Evolutionary conservation across 2,888 invertebrate genomes (phyloP).

Genomic region (Choristoneura rosaceana): DNA sequence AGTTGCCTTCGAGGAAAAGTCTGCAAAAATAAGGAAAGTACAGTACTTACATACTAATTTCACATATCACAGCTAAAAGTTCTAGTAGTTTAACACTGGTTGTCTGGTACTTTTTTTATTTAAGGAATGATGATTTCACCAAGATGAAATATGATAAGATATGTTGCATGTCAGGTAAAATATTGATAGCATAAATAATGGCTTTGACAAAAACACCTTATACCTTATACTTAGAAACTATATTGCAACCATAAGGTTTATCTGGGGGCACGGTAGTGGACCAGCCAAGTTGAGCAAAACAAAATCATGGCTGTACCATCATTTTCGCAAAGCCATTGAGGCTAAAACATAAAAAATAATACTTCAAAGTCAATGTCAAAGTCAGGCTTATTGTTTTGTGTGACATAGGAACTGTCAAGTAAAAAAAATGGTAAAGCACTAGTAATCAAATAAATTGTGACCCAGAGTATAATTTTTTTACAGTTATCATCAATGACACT

Average conservation of each 20-base stretch:
- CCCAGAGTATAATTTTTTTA: no score
- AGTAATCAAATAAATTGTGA: no score
- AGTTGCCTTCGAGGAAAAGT: not conserved
- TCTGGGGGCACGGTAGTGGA: no score
- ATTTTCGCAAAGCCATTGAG: no score
- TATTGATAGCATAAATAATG: not conserved
- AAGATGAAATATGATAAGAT: not conserved
- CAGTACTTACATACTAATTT: constrained; percentile 1
- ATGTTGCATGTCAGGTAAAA: not conserved
- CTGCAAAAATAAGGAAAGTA: constrained; percentile 30
- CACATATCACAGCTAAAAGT: not conserved
- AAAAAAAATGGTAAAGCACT: no score
- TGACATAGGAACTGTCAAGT: no score
- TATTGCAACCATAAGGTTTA: not conserved
- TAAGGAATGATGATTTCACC: not conserved
- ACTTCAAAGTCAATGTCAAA: no score
- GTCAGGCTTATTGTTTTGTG: no score
- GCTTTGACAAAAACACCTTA: not conserved
- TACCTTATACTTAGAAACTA: not conserved
- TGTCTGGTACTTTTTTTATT: not conserved
- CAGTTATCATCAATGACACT: no score
- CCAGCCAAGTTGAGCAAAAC: no score
- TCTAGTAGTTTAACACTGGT: not conserved
- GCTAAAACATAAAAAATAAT: no score
- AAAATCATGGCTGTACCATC: no score